These are phyloP conservation scores for Osmoderma eremita DNA, from an alignment of 2,888 invertebrate genomes.

Conservation along the genomic window DNA sequence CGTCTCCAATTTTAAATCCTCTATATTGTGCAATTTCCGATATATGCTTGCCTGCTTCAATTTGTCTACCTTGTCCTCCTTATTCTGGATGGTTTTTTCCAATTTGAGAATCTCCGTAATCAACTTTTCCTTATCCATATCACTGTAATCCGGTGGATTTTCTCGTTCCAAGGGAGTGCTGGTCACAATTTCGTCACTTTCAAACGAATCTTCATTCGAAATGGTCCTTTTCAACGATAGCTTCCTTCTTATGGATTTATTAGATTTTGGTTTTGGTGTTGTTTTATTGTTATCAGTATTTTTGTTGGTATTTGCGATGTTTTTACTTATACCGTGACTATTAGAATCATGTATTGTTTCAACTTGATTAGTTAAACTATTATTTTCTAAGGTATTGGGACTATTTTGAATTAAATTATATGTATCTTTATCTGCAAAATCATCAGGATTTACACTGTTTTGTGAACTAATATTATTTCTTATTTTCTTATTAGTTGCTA, in stretches of 20 bases:
- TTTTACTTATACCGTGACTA: background rate
- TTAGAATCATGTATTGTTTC: background rate
- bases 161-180: background rate
- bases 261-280: constrained; percentile 5
- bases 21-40: constrained; percentile 62
- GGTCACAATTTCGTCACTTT: background rate
- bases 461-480: background rate
- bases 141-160: background rate
- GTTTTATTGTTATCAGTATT: background rate
- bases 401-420: no score
- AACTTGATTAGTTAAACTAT: background rate
- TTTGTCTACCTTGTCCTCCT: constrained; percentile 46
- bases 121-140: background rate
- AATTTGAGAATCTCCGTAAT: constrained; percentile 39
- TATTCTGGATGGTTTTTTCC: constrained; percentile 46
- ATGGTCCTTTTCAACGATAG: constrained; percentile 30
- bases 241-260: constrained; percentile 8
- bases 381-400: no score
- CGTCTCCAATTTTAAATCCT: constrained; percentile 65
- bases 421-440: no score
- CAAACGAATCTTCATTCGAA: background rate
- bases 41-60: constrained; percentile 50
- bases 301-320: constrained; percentile 15
- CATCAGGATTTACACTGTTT: no score
- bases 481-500: constrained; percentile 25